Evolutionary conservation across 2,797 vertebrate species (phyloP).

Genomic region (Acanthornis magna): DNA sequence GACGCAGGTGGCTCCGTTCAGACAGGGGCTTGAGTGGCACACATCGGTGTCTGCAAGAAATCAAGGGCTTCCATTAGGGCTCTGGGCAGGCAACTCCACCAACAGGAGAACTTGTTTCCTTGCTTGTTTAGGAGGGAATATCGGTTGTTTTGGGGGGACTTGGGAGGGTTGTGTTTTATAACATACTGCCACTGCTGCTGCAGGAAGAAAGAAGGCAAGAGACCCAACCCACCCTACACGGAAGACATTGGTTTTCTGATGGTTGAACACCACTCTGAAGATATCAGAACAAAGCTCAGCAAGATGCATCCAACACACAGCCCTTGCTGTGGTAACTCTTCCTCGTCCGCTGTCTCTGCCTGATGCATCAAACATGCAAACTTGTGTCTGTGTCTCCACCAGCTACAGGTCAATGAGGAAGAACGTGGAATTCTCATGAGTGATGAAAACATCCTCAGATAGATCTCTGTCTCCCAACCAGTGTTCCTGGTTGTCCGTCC

Average conservation of each 20-base stretch:
- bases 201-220: conserved; percentile 18
- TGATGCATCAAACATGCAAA: background rate
- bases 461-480: background rate
- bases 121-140: conserved; percentile 14
- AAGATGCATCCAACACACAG: background rate
- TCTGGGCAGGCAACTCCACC: conserved; percentile 69
- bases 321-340: background rate
- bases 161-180: conserved; percentile 1
- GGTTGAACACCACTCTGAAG: background rate
- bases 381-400: background rate
- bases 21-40: conserved; percentile 94
- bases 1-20: conserved; percentile 97
- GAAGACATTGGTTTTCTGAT: background rate
- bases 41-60: conserved; percentile 97
- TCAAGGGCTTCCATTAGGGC: conserved; percentile 86
- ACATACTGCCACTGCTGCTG: conserved; percentile 51
- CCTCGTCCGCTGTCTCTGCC: background rate
- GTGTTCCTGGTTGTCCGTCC: fast-evolving
- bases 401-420: background rate
- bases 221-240: background rate
- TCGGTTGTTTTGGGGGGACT: background rate
- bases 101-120: conserved; percentile 46
- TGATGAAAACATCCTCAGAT: background rate
- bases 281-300: background rate
- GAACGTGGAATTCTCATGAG: background rate